Base-by-base conservation (phyloP, 2,797 vertebrate genomes). In the Acropternis orthonyx region DNA sequence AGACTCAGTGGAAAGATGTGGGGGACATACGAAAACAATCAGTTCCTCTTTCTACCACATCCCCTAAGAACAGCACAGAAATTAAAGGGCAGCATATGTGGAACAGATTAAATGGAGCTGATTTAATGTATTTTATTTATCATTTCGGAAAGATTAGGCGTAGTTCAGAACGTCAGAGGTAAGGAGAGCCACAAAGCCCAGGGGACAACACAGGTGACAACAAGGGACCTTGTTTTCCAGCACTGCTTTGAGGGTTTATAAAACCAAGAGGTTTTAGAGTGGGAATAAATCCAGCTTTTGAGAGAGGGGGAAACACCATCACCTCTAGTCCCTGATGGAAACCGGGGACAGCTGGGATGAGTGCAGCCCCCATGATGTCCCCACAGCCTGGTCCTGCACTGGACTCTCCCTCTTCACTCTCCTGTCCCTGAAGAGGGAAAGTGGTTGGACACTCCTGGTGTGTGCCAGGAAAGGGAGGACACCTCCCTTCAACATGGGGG, bases 1-100 rank as follows among this genome's bases (percentile, higher is more conserved):
- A 91, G 23, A 93, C n/a, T 89, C 69, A 94, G 87, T 92, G 95
- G 92, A 95, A 95, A 93, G 49, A 59, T 21, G 34, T 27, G 24
- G 21, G 36, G 43, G 24, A 28, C 34, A 46, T 55, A 62, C 2
- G 39, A 75, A 83, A 78, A 74, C 12, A 43, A 63, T 9, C 34
- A 39, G 85, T 95, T 96, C 95, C 89, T 86, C 85, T 93, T 96
- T 81, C 58, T 49, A 21, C 30, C 6, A 3, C 2, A 48, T 66
- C 58, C 63, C 1, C 0, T 44, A 62, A 92, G 17, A 9, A 36
- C 18, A 32, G 74, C 5, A 28, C 30, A 77, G 84, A 79, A 78
- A 56, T 44, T 28, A 49, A 82, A 74, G 32, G 37, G 56, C 39
- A 85, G 41, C 12, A 2, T 24, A 10, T 24, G 12, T 39, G 32